phyloP scores from a whole-genome alignment of 2,888 invertebrate genomes.

The Drosophila longiperda region DNA sequence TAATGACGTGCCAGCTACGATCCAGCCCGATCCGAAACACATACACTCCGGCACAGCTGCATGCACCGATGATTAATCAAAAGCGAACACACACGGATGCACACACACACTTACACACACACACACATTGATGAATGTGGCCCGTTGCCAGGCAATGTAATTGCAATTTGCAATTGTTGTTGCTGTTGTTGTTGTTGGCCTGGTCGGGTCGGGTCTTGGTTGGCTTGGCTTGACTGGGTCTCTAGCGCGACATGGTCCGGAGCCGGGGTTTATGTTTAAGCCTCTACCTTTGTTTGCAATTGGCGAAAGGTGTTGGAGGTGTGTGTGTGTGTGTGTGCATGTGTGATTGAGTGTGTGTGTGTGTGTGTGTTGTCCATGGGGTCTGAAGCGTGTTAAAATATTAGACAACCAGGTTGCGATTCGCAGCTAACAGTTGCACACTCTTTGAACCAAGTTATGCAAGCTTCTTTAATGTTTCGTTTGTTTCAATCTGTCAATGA shows the following conservation, averaged over 20 bases:
- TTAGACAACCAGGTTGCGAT: slow-evolving; percentile 45
- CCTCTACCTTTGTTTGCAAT: slow-evolving; percentile 61
- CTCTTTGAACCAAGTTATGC: slow-evolving; percentile 49
- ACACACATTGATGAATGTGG: slow-evolving; percentile 55
- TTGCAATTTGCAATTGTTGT: slow-evolving; percentile 72
- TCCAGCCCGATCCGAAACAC: slow-evolving; percentile 40
- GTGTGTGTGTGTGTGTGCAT: slow-evolving; percentile 22
- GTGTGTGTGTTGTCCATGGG: slow-evolving; percentile 22
- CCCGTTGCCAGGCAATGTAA: slow-evolving; percentile 67
- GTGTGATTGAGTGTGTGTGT: slow-evolving; percentile 9
- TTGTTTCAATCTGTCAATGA: slow-evolving; percentile 3
- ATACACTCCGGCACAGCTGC: slow-evolving; percentile 56
- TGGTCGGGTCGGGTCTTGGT: slow-evolving; percentile 19
- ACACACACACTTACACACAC: slow-evolving; percentile 14
- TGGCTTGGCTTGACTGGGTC: slow-evolving; percentile 26
- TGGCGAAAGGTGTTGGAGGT: slow-evolving; percentile 71
- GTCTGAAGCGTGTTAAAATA: slow-evolving; percentile 52
- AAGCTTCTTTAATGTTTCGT: slow-evolving; percentile 35
- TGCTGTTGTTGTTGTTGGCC: slow-evolving; percentile 43
- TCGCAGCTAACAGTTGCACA: slow-evolving; percentile 20
- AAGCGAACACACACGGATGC: slow-evolving; percentile 46
- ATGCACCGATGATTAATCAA: slow-evolving; percentile 75
- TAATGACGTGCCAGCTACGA: slow-evolving; percentile 73
- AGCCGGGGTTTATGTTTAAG: slow-evolving; percentile 18
- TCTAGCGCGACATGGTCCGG: slow-evolving; percentile 38